Conservation (phyloP, 2,113 vertebrate genomes). For the Theristicus caerulescens region DNA sequence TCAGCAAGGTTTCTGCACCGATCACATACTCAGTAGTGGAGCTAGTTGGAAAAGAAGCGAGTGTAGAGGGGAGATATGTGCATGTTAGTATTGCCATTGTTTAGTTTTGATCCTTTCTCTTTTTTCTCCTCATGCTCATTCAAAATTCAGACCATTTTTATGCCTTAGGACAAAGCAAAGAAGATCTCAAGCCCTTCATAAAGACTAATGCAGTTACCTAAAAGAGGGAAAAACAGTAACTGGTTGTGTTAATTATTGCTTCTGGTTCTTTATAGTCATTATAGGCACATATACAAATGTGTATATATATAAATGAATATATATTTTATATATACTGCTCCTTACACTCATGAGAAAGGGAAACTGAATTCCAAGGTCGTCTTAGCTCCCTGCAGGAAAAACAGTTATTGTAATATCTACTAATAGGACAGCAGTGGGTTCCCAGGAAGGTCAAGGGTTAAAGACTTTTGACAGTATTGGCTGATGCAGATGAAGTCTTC, state of each 20-base stretch:
- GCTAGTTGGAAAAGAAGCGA: background rate
- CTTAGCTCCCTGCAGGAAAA: background rate
- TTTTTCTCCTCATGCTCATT: background rate
- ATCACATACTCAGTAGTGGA: background rate
- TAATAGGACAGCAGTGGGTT: background rate
- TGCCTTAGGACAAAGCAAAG: background rate
- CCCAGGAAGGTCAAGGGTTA: background rate
- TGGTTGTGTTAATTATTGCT: background rate
- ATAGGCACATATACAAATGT: background rate
- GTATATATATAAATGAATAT: background rate
- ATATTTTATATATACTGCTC: background rate
- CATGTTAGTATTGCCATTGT: background rate
- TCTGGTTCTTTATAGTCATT: background rate
- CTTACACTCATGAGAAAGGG: background rate
- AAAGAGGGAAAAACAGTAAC: background rate
- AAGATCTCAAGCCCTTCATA: background rate
- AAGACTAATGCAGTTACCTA: background rate
- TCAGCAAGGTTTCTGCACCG: background rate
- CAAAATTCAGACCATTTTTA: background rate
- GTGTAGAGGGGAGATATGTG: background rate
- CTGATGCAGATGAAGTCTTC: background rate
- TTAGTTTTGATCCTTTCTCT: background rate
- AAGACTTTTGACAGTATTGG: background rate
- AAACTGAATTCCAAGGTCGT: background rate
- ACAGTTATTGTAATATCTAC: background rate